phyloP scores from a whole-genome alignment of 2,113 vertebrate genomes.

The Ptilorrhoa leucosticta region DNA sequence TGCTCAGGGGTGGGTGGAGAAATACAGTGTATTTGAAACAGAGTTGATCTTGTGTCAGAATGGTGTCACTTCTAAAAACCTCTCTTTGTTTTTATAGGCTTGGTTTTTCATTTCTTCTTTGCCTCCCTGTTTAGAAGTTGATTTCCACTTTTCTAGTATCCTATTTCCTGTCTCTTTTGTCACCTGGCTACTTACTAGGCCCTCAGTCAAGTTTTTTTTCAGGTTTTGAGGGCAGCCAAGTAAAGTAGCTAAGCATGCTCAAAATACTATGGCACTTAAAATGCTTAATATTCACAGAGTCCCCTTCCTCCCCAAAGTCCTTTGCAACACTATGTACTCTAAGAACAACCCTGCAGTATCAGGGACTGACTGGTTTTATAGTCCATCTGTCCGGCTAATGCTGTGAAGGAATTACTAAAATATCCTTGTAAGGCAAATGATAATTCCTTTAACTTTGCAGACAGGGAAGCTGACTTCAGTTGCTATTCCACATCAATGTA shows the following conservation, averaged over 20 bases:
- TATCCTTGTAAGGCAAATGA: background rate
- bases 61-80: background rate
- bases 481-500: background rate
- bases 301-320: background rate
- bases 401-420: background rate
- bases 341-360: background rate
- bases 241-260: background rate
- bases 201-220: background rate
- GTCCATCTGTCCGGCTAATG: background rate
- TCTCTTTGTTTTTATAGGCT: background rate
- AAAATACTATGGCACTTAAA: background rate
- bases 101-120: background rate
- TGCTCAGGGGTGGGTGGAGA: background rate
- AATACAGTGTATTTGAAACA: background rate
- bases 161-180: background rate
- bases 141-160: background rate
- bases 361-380: background rate
- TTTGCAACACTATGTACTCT: background rate
- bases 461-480: background rate
- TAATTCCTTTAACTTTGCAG: background rate
- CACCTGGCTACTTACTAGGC: background rate
- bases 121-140: background rate
- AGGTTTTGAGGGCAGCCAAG: background rate
- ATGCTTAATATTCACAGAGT: background rate
- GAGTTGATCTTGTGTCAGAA: slow-evolving; percentile 27